Conservation (phyloP, 2,888 invertebrate genomes). For the Meliscaeva auricollis region DNA sequence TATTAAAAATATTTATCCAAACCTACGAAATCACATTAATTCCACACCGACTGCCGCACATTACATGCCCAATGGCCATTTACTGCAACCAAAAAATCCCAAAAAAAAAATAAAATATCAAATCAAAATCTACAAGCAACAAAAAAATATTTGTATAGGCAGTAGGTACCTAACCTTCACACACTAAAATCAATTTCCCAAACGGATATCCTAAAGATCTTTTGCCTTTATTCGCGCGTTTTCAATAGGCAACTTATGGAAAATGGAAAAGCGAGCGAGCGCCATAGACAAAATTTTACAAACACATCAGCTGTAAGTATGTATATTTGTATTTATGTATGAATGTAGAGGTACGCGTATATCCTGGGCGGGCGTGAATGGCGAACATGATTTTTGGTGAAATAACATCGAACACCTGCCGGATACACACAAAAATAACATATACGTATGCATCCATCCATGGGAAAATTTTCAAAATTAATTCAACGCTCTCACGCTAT, state of each 20-base stretch:
- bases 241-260: conserved; percentile 21
- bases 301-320: background rate
- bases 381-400: conserved; percentile 52
- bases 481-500: conserved; percentile 70
- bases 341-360: too few relatives aligned
- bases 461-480: conserved; percentile 55
- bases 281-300: conserved; percentile 26
- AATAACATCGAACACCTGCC: conserved; percentile 57
- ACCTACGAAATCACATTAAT: conserved; percentile 13
- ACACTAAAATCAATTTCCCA: conserved; percentile 59
- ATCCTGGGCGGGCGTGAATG: conserved; percentile 66
- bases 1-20: background rate
- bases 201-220: conserved; percentile 53
- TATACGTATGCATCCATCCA: conserved; percentile 50
- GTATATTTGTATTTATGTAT: too few relatives aligned
- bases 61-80: conserved; percentile 25
- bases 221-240: conserved; percentile 38
- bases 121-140: conserved; percentile 52
- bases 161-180: conserved; percentile 1
- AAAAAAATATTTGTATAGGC: conserved; percentile 45
- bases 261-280: background rate
- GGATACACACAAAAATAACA: conserved; percentile 41
- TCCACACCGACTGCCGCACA: background rate
- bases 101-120: conserved; percentile 37
- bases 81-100: background rate